A percentile compares a stretch with the other conserved stretches of the same genome.
Evolutionary conservation across 2,888 invertebrate genomes (phyloP).

Genomic region (Bimastos eiseni): DNA sequence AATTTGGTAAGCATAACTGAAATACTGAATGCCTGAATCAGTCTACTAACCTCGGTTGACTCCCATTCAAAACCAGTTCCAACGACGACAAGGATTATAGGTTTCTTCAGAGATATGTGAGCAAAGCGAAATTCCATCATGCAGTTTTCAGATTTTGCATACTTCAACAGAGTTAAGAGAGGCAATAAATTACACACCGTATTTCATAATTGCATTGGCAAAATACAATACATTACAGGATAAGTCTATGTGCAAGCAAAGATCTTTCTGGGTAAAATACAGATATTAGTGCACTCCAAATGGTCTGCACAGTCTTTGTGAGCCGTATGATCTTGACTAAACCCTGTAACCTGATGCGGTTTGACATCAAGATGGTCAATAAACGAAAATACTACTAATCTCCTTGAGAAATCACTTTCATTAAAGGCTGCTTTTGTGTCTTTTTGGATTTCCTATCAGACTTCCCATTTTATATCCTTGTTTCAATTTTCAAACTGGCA

Average conservation of each 20-base stretch:
- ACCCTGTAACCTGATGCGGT: too few species aligned
- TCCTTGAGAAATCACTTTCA: neutral
- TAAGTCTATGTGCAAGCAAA: too few species aligned
- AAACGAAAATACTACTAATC: neutral
- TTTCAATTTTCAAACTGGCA: too few species aligned
- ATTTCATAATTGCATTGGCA: too few species aligned
- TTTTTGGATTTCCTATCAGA: neutral
- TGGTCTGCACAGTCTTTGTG: neutral
- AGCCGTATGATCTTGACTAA: neutral
- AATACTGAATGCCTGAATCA: neutral
- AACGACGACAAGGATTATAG: slow-evolving; percentile 56
- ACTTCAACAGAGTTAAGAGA: slow-evolving; percentile 47
- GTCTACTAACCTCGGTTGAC: slow-evolving; percentile 55
- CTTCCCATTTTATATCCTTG: too few species aligned
- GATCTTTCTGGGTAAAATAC: too few species aligned
- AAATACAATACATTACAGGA: too few species aligned
- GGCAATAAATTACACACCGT: neutral
- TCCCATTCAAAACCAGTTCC: slow-evolving; percentile 59
- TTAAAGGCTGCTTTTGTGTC: neutral
- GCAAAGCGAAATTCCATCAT: slow-evolving; percentile 61
- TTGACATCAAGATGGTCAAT: too few species aligned
- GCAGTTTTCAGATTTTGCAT: slow-evolving; percentile 57
- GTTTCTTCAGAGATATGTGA: slow-evolving; percentile 53
- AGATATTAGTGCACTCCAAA: too few species aligned
- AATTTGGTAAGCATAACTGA: too few species aligned